A percentile compares a stretch with the other conserved stretches of the same genome.
Evolutionary conservation across 2,797 vertebrate species (phyloP).

Genomic region (Squalus acanthias): DNA sequence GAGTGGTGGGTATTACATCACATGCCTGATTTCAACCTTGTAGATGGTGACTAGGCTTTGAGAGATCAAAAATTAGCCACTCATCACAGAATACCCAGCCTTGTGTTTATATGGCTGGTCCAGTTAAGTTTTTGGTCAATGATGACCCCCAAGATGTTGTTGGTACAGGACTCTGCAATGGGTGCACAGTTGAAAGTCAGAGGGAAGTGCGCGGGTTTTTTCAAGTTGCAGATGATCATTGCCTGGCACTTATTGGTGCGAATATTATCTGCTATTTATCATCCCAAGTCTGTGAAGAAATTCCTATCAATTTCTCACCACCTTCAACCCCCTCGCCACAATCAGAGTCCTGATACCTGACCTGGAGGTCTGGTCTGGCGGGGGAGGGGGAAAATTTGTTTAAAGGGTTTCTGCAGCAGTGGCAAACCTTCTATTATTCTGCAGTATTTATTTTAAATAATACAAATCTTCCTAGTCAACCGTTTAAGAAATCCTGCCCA

Average conservation of each 20-base stretch:
- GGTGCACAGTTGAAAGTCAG: background rate
- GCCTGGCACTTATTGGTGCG: background rate
- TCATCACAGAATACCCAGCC: background rate
- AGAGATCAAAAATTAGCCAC: background rate
- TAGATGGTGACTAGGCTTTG: background rate
- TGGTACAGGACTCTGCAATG: background rate
- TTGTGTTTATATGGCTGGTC: background rate
- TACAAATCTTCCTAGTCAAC: no score
- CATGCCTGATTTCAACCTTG: no score
- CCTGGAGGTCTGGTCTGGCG: no score
- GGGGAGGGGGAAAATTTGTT: no score
- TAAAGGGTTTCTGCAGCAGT: no score
- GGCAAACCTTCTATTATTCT: no score
- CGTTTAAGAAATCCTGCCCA: no score
- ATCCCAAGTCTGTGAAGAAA: background rate
- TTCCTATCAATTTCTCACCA: no score
- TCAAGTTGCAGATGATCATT: background rate
- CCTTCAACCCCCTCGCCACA: no score
- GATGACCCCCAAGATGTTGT: background rate
- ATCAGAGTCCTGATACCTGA: no score
- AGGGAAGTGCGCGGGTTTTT: background rate
- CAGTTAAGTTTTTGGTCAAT: background rate
- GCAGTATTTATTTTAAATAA: no score
- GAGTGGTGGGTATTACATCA: no score
- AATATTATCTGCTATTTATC: background rate